Evolutionary conservation across 1,140 invertebrate species (phyloP).

Genomic region (Nilaparvata lugens): DNA sequence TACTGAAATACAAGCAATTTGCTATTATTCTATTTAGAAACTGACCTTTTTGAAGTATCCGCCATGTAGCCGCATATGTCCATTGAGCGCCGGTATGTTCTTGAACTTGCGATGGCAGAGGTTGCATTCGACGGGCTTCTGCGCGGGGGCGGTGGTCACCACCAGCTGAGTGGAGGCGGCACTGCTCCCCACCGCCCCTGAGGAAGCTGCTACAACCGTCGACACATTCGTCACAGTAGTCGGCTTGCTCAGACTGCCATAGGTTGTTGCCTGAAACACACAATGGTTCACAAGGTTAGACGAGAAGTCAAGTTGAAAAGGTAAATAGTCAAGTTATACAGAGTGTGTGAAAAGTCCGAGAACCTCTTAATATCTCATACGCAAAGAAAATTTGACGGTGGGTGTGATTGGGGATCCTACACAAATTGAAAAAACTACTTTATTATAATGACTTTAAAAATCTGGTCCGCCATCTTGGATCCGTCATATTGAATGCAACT

Average conservation of each 20-base stretch:
- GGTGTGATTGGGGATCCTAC: too few relatives aligned
- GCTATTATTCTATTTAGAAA: too few relatives aligned
- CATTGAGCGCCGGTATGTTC: constrained; percentile 93
- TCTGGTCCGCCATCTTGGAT: too few relatives aligned
- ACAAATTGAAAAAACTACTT: too few relatives aligned
- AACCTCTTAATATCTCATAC: too few relatives aligned
- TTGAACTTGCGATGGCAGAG: constrained; percentile 91
- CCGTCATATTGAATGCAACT: too few relatives aligned
- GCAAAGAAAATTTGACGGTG: too few relatives aligned
- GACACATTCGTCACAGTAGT: not conserved
- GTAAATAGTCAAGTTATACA: too few relatives aligned
- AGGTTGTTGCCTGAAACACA: not conserved
- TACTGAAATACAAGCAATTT: too few relatives aligned
- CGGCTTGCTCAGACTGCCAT: not conserved
- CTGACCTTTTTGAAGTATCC: constrained; percentile 90
- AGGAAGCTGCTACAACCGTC: not conserved
- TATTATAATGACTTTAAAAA: too few relatives aligned
- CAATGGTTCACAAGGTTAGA: not conserved
- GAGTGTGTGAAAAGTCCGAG: too few relatives aligned
- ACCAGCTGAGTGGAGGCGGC: constrained; percentile 6
- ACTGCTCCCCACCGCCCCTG: not conserved
- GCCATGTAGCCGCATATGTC: constrained; percentile 93
- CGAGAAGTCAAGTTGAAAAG: too few relatives aligned
- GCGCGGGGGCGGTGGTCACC: constrained; percentile 16
- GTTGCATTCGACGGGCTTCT: constrained; percentile 84